Evolutionary conservation across 64 coral and sea anemone genomes (phyloP), one percentile per base, ranked within the genome.

Genomic region (Orbicella faveolata): DNA sequence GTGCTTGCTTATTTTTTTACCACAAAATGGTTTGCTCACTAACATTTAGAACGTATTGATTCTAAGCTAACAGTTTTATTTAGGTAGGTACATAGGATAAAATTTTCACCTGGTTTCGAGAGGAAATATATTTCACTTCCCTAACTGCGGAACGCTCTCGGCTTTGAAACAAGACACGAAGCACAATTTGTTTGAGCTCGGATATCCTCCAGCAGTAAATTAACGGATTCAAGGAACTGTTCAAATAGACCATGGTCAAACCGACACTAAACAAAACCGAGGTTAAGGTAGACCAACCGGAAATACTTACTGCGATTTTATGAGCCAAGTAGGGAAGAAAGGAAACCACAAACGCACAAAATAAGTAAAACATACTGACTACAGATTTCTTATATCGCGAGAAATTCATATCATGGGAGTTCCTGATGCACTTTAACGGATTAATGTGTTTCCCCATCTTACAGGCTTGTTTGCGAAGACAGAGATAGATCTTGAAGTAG

Each of bases 151-250:
- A 81, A 63, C 15, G 25, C 0, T 59, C 59, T 16, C 79, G 23
- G 35, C 55, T 73, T 20, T 52, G 65, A 66, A 30, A 82, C 33
- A 82, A 63, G 26, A 73, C 37, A 51, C 52, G 36, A 52, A 85
- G 64, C 6, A 85, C 65, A 51, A 44, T 85, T 85, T 85, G 64
- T 1, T 85, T 73, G 39, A 85, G 20, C 18, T 85, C 82, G 52
- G 82, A 23, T 72, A 85, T 85, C 25, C 82, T 69, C 82, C 82
- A 85, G 18, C 82, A 85, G 8, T 85, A 85, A 51, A 85, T 85
- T 20, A 85, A 72, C 4, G 82, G 82, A 85, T 85, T 85, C 20
- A 72, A 19, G 4, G 82, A 85, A 41, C 82, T 85, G 63, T 85
- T 85, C 19, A 85, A 9, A 37, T 72, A 85, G 15, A 85, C 82